A percentile compares a stretch with the other conserved stretches of the same genome.
Evolutionary conservation across 2,888 invertebrate species (phyloP).

Genomic region (Protophormia terraenovae): DNA sequence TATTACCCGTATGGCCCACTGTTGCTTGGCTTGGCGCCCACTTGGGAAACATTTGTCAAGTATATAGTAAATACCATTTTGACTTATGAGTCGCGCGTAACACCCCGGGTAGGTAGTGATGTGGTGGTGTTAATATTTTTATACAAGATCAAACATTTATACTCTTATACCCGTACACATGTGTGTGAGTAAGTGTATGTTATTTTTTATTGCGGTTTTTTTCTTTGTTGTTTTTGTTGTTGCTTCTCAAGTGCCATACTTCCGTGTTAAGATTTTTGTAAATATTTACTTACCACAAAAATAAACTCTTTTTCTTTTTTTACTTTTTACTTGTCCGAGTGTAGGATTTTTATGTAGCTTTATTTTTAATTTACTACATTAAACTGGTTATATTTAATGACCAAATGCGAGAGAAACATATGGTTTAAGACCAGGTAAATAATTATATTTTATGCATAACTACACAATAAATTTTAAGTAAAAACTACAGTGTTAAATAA

Average conservation of each 20-base stretch:
- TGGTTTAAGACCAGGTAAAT: background rate
- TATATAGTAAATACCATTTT: constrained; percentile 58
- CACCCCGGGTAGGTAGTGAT: background rate
- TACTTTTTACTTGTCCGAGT: too few species aligned
- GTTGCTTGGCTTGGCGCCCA: constrained; percentile 44
- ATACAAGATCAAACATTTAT: too few species aligned
- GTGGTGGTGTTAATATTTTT: constrained; percentile 41
- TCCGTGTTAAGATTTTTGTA: constrained; percentile 41
- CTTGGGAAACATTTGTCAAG: constrained; percentile 67
- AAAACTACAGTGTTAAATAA: background rate
- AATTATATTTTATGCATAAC: background rate
- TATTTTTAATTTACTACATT: constrained; percentile 24
- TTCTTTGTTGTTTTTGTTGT: background rate
- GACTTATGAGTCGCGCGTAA: constrained; percentile 27
- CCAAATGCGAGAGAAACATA: background rate
- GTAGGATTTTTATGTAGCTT: background rate
- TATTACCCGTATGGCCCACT: constrained; percentile 38
- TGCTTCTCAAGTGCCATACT: constrained; percentile 10
- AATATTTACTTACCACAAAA: constrained; percentile 32
- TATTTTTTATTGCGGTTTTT: background rate
- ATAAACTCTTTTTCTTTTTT: background rate
- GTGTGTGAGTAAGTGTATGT: background rate
- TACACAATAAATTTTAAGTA: background rate
- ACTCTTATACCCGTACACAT: background rate
- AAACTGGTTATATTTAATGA: background rate